Base-by-base conservation (phyloP, 2,888 invertebrate genomes). In the Tillus elongatus region DNA sequence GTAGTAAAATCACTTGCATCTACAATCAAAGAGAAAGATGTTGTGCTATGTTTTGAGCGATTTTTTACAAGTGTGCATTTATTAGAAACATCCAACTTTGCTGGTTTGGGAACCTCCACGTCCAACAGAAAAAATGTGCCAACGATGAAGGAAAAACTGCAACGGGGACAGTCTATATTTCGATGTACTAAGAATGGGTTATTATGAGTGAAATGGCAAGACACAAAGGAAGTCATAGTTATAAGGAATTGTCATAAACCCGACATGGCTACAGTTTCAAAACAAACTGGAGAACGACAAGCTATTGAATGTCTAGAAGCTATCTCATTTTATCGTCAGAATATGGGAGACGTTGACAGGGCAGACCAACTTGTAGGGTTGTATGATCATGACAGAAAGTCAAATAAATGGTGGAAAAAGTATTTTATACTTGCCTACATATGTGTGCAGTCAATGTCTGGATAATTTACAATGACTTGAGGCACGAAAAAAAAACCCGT, bases 1-100 rank as follows among this genome's bases (percentile, higher is more conserved):
- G 49, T 51, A 26, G 43, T 50, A 33, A 44, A 38, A 36, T 40
- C 35, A 36, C 38, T 41, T 33, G 19, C 30, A 14, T 15, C 14
- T 2, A 35, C 37, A 37, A 37, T 37, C 2, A 11, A 29, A 13
- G 16, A 32, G 12, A 27, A 26, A n/a, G 33, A 41, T 38, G 32
- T 40, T 6, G 24, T 37, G 4, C 16, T 43, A 11, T 38, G 39
- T 34, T 43, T 43, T 15, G 36, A 41, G 26, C 13, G 38, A 12
- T 41, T 43, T 26, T 43, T 43, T 26, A 39, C 43, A 14, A 24
- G 29, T 11, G 29, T 41, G 2, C 6, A 26, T 34, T 29, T 43
- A 31, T 27, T 41, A 16, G 27, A 41, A 12, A 41, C 36, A 12
- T n/a, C 39, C 3, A 3, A 4, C 19, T 43, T 13, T 41, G 33